phyloP scores from a whole-genome alignment of 2,113 vertebrate genomes.

The Lamprotornis superbus region DNA sequence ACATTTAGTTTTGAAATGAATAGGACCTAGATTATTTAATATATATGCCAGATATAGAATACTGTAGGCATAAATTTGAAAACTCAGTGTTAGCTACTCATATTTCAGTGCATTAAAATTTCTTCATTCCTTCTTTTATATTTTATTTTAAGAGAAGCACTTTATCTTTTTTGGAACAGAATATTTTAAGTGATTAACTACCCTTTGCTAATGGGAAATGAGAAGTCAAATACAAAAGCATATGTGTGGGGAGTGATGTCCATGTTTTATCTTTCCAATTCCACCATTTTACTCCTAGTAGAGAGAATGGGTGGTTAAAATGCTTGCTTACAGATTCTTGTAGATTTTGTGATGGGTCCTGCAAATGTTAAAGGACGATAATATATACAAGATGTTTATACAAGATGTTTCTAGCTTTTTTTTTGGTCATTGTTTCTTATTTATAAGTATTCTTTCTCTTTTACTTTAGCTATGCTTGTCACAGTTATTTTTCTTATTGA shows the following conservation, averaged over 20 bases:
- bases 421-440: not conserved
- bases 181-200: conserved; percentile 5
- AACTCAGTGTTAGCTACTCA: not conserved
- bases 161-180: not conserved
- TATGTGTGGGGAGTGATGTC: not conserved
- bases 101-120: not conserved
- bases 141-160: conserved; percentile 23
- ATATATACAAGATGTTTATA: not conserved
- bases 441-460: not conserved
- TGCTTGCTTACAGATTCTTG: not conserved
- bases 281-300: not conserved
- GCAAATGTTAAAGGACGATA: not conserved
- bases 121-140: not conserved
- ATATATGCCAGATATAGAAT: not conserved
- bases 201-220: conserved; percentile 2
- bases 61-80: not conserved
- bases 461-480: not conserved
- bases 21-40: not conserved
- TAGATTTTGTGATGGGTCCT: not conserved
- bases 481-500: not conserved
- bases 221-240: not conserved
- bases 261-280: not conserved
- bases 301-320: not conserved
- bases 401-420: not conserved
- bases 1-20: not conserved